Evolutionary conservation across 2,797 vertebrate genomes (phyloP), one percentile per base, ranked within the genome.

Genomic region (Florisuga fusca): DNA sequence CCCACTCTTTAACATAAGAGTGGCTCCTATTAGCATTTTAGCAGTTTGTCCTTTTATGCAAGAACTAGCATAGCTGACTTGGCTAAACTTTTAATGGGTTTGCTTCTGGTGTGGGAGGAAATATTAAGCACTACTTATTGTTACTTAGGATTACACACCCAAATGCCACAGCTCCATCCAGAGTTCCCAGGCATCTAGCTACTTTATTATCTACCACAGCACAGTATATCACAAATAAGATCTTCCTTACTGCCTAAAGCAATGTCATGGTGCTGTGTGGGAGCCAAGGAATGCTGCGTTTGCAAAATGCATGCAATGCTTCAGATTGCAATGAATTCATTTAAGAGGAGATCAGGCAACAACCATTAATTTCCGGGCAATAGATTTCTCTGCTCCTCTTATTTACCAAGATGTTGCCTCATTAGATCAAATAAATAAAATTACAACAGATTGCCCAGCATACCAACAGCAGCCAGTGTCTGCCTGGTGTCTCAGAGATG

Each of bases 1-100:
- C 72, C 41, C 22, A 31, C 50, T 72, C 51, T 84, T 94, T 81
- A 93, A 88, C 61, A 64, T 74, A 50, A 94, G 75, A 95, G 72
- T 78, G 50, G 22, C 54, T 89, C 69, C 76, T 72, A 87, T 93
- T 90, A 96, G 34, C 2, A 4, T 81, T 81, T 75, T 68, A 90
- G 54, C 72, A 91, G 78, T 80, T 93, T 82, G 64, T 80, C 75
- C 50, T 92, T 96, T 87, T 95, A 83, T 93, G 92, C 68, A 94
- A 91, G 89, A 89, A 92, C 81, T 89, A 85, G 75, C 61, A 87
- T 72, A 92, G 81, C 78, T 96, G 93, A 95, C 89, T 95, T 93
- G 84, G 72, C 87, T 93, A 95, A 95, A 94, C 84, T 91, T 94
- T 94, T 94, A 95, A 96, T 95, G 72, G 89, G 58, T 66, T 75